These are phyloP conservation scores for Lasiurus cinereus DNA, from an alignment of 2,113 vertebrate genomes.

Conservation along the genomic window DNA sequence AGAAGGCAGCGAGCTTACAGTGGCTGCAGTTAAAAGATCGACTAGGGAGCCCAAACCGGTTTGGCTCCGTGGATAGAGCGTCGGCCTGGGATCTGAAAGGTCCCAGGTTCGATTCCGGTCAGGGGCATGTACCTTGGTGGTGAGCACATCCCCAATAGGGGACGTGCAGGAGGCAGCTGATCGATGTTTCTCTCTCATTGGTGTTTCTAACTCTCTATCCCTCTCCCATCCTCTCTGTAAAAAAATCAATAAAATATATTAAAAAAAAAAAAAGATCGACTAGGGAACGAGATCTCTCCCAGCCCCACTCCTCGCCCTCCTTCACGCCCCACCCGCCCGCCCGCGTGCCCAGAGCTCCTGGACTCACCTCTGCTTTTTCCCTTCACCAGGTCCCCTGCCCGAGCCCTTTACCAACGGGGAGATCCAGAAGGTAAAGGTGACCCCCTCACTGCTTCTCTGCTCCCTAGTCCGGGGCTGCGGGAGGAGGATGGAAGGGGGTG, in stretches of 20 bases:
- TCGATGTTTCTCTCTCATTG: too few species aligned
- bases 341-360: not conserved
- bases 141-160: too few species aligned
- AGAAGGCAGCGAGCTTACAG: not conserved
- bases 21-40: not conserved
- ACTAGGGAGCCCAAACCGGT: too few species aligned
- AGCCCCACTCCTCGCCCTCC: not conserved
- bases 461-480: not conserved
- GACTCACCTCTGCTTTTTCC: constrained; percentile 50
- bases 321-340: rapidly evolving
- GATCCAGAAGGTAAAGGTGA: constrained; percentile 91
- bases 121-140: too few species aligned
- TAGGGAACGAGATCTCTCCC: not conserved
- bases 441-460: not conserved
- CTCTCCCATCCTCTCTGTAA: too few species aligned
- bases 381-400: constrained; percentile 91
- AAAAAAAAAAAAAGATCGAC: not conserved
- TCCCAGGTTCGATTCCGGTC: too few species aligned
- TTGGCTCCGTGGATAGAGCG: too few species aligned
- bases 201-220: too few species aligned
- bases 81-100: too few species aligned
- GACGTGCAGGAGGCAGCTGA: too few species aligned
- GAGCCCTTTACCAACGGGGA: constrained; percentile 92
- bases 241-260: too few species aligned
- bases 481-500: not conserved